Base-by-base conservation (phyloP, 2,797 vertebrate genomes). In the Phylloscopus collybita region DNA sequence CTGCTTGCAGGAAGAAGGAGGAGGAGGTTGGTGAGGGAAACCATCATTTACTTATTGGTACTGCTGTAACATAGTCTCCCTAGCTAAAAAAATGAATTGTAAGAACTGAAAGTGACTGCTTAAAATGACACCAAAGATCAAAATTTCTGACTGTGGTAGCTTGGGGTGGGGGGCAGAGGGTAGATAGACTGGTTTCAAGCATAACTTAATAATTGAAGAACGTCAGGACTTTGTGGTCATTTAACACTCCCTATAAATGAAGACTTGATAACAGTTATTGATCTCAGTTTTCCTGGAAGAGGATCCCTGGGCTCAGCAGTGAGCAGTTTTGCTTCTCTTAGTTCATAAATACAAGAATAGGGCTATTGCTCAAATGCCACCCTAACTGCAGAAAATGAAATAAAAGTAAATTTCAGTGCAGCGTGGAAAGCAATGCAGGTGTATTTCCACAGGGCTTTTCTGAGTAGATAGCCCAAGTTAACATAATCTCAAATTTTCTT, bases 231-330 rank as follows among this genome's bases (percentile, higher is more conserved):
- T 49, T n/a, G 66, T 78, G 95, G 90, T 80, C 94, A 93, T 85
- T 96, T 96, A 90, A 94, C 86, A 64, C 36, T 80, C 59, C 60
- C 90, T 90, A 62, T 95, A 94, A 97, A 90, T 81, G 92, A 93
- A 80, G 94, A 67, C 75, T 92, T 93, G 65, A 89, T 92, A 95
- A 95, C 80, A 92, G 75, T 66, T 96, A 94, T 93, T 93, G 92
- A 95, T 97, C 91, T 90, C 94, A 80, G 59, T 84, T 91, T 94
- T 96, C 86, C 88, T 96, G 94, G 92, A 97, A 97, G 71, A 95
- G 21, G 72, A 96, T 78, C 95, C 84, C 67, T 79, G 66, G 87
- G 76, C 73, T 94, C 94, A 93, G 89, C 71, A 88, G 49, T 17
- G 70, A 93, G 85, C 49, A 83, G 82, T 80, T 94, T 88, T 80